Evolutionary conservation across 2,888 invertebrate genomes (phyloP).

Genomic region (Caenorhabditis virilis): DNA sequence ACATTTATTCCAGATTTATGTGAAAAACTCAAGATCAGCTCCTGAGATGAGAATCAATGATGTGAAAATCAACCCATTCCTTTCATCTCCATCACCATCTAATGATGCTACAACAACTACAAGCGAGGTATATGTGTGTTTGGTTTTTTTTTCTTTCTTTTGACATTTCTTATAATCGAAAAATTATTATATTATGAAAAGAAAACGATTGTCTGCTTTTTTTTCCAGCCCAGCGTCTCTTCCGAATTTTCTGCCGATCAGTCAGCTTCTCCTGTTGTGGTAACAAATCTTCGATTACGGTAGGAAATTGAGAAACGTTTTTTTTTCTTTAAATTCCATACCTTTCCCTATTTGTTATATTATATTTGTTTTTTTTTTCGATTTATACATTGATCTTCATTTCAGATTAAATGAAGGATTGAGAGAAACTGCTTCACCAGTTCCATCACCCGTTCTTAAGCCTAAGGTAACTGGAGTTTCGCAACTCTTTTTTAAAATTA

Average conservation of each 20-base stretch:
- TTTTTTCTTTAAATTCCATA: too few species aligned
- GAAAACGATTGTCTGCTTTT: slow-evolving; percentile 3
- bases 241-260: slow-evolving; percentile 25
- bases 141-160: background rate
- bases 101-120: slow-evolving; percentile 33
- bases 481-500: background rate
- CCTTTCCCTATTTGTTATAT: too few species aligned
- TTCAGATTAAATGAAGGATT: slow-evolving; percentile 25
- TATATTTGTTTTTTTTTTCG: background rate
- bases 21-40: slow-evolving; percentile 34
- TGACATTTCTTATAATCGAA: background rate
- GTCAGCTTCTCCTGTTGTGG: slow-evolving; percentile 10
- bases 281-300: slow-evolving; percentile 15
- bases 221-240: slow-evolving; percentile 36
- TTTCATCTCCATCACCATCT: slow-evolving; percentile 31
- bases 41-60: slow-evolving; percentile 39
- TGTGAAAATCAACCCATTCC: slow-evolving; percentile 18
- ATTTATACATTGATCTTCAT: background rate
- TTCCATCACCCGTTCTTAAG: slow-evolving; percentile 11
- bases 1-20: slow-evolving; percentile 30
- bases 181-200: slow-evolving; percentile 1
- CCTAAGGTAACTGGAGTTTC: slow-evolving; percentile 9
- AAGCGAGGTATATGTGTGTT: slow-evolving; percentile 30
- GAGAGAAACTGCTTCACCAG: slow-evolving; percentile 16
- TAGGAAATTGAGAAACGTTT: background rate